These are phyloP conservation scores for Semaprochilodus insignis DNA, from an alignment of 2,797 vertebrate species.

Conservation along the genomic window DNA sequence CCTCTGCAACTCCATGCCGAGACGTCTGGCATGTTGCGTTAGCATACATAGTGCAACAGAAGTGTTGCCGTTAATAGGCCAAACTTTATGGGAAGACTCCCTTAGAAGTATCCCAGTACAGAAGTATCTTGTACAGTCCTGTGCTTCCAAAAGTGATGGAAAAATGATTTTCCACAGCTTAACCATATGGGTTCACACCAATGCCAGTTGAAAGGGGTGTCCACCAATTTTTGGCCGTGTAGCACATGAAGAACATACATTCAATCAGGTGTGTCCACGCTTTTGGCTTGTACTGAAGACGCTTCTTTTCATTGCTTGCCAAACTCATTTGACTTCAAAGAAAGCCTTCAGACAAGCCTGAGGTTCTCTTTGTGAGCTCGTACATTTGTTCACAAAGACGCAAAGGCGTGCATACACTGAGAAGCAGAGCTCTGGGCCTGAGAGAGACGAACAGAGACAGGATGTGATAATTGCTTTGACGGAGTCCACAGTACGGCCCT, in stretches of 20 bases:
- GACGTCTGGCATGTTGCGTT: too few species aligned
- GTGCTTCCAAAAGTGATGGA: too few species aligned
- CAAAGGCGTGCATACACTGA: background rate
- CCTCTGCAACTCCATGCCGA: too few species aligned
- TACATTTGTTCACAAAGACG: background rate
- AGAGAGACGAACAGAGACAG: background rate
- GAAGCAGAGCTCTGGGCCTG: background rate
- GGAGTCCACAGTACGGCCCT: background rate
- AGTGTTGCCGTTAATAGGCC: too few species aligned
- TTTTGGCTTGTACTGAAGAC: background rate
- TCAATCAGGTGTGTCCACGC: background rate
- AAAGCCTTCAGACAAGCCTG: conserved; percentile 16
- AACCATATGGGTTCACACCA: background rate
- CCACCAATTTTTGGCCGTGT: background rate
- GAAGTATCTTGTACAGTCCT: too few species aligned
- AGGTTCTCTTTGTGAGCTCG: background rate
- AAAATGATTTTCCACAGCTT: too few species aligned
- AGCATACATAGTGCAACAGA: too few species aligned
- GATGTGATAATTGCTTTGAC: conserved; percentile 41
- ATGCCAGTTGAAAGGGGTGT: background rate
- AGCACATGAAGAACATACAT: background rate
- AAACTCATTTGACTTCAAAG: conserved; percentile 26
- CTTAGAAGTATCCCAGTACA: too few species aligned
- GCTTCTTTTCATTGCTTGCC: conserved; percentile 3
- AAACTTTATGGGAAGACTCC: too few species aligned